These are phyloP conservation scores for Caenorhabditis remanei DNA, from an alignment of 1,140 invertebrate species.

Conservation along the genomic window DNA sequence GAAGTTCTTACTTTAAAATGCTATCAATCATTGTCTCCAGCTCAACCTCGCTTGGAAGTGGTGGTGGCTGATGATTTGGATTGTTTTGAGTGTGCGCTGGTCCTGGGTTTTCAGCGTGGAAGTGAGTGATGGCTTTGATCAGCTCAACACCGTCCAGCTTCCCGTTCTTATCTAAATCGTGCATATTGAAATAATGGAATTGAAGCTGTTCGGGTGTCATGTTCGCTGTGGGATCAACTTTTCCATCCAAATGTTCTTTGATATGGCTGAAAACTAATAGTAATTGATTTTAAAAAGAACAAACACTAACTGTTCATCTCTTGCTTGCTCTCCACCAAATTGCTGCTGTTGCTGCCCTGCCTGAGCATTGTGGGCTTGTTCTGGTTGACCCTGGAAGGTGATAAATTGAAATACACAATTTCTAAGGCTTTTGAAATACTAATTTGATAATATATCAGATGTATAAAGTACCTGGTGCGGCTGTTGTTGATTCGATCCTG, in stretches of 20 bases:
- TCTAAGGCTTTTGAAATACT: neutral
- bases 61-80: constrained; percentile 67
- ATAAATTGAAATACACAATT: neutral
- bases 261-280: constrained; percentile 79
- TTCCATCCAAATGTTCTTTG: constrained; percentile 80
- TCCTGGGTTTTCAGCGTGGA: constrained; percentile 75
- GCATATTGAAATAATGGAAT: constrained; percentile 81
- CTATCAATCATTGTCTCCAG: constrained; percentile 80
- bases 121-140: constrained; percentile 77
- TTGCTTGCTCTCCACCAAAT: constrained; percentile 76
- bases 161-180: constrained; percentile 77
- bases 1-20: constrained; percentile 74
- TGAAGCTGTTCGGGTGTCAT: constrained; percentile 80
- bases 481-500: constrained; percentile 55
- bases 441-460: neutral
- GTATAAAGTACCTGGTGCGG: constrained; percentile 17
- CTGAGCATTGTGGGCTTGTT: constrained; percentile 69
- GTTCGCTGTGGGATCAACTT: constrained; percentile 76
- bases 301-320: constrained; percentile 75
- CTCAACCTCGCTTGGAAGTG: constrained; percentile 78
- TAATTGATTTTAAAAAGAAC: constrained; percentile 51
- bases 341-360: constrained; percentile 68
- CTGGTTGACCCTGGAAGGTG: constrained; percentile 28
- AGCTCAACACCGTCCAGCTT: constrained; percentile 73
- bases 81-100: constrained; percentile 68